These are phyloP conservation scores for Eupithecia inturbata DNA, from an alignment of 2,888 invertebrate species.

Conservation along the genomic window DNA sequence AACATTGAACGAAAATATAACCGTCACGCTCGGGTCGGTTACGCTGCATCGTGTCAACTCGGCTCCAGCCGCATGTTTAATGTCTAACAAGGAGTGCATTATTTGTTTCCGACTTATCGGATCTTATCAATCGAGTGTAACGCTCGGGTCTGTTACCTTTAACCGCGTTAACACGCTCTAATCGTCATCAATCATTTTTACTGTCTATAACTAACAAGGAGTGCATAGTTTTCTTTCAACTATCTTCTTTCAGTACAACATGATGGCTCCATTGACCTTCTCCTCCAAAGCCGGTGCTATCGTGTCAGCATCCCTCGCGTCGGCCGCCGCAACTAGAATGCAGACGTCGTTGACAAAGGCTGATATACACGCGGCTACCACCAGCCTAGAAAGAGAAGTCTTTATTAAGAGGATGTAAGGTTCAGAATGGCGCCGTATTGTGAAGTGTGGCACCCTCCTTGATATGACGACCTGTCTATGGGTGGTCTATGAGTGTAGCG, in stretches of 20 bases:
- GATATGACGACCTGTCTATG: no score
- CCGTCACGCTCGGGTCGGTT: background rate
- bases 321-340: constrained; percentile 88
- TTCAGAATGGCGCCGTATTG: no score
- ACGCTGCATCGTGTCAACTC: no score
- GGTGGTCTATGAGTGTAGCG: no score
- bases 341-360: constrained; percentile 90
- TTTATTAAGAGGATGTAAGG: background rate
- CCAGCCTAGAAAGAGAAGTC: constrained; percentile 83
- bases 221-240: background rate
- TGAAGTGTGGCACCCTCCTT: no score
- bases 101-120: no score
- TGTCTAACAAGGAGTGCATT: no score
- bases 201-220: background rate
- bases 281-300: constrained; percentile 89
- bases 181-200: background rate
- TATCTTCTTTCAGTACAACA: constrained; percentile 86
- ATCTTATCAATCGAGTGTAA: no score
- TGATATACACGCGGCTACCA: constrained; percentile 87
- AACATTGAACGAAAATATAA: no score
- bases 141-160: background rate
- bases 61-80: no score
- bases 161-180: background rate
- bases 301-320: constrained; percentile 86
- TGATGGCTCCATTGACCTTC: constrained; percentile 92